Base-by-base conservation (phyloP, 1,140 invertebrate species). In the Metaphire vulgaris region DNA sequence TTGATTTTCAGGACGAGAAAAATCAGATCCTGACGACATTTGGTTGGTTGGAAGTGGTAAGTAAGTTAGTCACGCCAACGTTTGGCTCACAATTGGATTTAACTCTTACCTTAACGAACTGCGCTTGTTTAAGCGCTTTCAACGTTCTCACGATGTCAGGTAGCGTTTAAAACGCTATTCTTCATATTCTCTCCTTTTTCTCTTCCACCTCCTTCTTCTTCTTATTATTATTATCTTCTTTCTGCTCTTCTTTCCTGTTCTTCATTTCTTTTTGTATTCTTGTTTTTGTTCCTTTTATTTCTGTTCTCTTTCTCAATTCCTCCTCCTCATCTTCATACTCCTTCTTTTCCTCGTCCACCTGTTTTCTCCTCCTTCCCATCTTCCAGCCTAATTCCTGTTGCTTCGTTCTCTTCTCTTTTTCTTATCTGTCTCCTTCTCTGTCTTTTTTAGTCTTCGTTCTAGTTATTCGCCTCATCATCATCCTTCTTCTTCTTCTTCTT, bases 11-110 rank as follows among this genome's bases (percentile, higher is more conserved):
- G 90, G 90, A 91, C 83, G 90, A 91, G 85, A 91, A 91, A 83
- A 91, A 91, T 90, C 93, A 95, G 90, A 93, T 95, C 86, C 90
- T 95, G 86, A 94, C 92, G 83, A 94, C 93, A 88, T 95, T 94
- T 89, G 92, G 93, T 86, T 95, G 93, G 93, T 91, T 95, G 83
- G 94, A 95, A 89, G 90, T 95, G 89, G 92, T 92, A 88, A 92
- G 93, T 91, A 79, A n/a, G n/a, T n/a, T n/a, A n/a, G n/a, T n/a
- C n/a, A n/a, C n/a, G n/a, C n/a, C n/a, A n/a, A n/a, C n/a, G n/a
- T n/a, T n/a, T n/a, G n/a, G n/a, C n/a, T n/a, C n/a, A n/a, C n/a
- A n/a, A n/a, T n/a, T n/a, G n/a, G n/a, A n/a, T n/a, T n/a, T n/a
- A n/a, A n/a, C n/a, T n/a, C n/a, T n/a, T n/a, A n/a, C n/a, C n/a